These are phyloP conservation scores for Chionis minor DNA, from an alignment of 2,113 vertebrate species.

Conservation along the genomic window DNA sequence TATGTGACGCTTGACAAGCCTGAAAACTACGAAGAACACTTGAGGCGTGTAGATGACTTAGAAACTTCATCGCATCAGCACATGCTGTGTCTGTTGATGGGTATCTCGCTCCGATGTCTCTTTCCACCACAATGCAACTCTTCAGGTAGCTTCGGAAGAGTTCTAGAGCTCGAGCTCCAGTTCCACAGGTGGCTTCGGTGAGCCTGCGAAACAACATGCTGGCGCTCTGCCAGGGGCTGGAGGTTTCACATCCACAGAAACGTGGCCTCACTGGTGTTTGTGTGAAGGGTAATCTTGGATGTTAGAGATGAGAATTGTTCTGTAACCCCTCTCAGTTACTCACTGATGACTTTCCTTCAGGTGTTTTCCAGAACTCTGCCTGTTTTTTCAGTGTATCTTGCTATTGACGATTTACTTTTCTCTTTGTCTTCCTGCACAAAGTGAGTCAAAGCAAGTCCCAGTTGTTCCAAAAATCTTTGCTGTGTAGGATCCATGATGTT, in stretches of 20 bases:
- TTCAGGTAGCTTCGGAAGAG: background rate
- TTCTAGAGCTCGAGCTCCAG: background rate
- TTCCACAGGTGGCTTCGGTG: background rate
- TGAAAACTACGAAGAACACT: background rate
- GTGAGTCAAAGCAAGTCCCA: background rate
- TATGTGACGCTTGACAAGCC: background rate
- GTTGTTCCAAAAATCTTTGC: background rate
- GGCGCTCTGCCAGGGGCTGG: background rate
- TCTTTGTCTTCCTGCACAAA: background rate
- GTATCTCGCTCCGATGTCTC: background rate
- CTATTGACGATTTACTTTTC: background rate
- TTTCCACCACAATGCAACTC: background rate
- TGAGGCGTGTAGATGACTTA: background rate
- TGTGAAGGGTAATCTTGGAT: background rate
- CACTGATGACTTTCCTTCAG: background rate
- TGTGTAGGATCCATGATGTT: background rate
- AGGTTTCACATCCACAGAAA: background rate
- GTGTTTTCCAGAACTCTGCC: background rate
- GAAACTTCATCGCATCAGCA: fast-evolving
- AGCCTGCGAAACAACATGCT: background rate
- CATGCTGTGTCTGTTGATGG: fast-evolving
- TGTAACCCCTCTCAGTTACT: background rate
- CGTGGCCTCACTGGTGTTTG: fast-evolving
- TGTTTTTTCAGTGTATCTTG: background rate
- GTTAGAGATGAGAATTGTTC: background rate